Evolutionary conservation across 2,113 vertebrate species (phyloP), one percentile per base, ranked within the genome.

Genomic region (Festucalex cinctus): DNA sequence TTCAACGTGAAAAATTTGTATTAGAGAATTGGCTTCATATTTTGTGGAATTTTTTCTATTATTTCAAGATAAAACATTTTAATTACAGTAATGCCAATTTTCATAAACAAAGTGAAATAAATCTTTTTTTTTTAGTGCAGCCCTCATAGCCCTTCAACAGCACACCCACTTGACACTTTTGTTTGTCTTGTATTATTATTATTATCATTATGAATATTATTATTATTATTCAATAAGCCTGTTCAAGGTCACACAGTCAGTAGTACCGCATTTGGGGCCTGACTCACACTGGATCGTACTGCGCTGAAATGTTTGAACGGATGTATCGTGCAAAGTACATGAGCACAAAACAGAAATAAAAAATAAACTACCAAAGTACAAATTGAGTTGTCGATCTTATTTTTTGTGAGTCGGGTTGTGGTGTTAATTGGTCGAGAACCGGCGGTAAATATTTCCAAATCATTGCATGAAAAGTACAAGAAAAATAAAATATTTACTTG

Each of bases 401-500:
- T 46, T 19, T 4, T 8, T 7, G 8, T 57, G 10, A 6, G 24
- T 26, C 6, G 54, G 24, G 53, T 28, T 13, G 12, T 5, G 13
- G 24, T 56, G 10, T 22, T 56, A 22, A 19, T 28, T 26, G 26
- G 14, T 32, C 26, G 4, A 1, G 1, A 16, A n/a, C n/a, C n/a
- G n/a, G n/a, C 43, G 32, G 26, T 57, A 5, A 26, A 56, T 51
- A 9, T 28, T 5, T 32, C 20, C 3, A 22, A 61, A 61, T 61
- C 6, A 41, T n/a, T 41, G 19, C 26, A 13, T 22, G 58, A 22
- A 9, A 13, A 39, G 4, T 22, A 14, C 58, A 22, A 39, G 20
- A 61, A 61, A 39, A 61, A 61, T 22, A 39, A 61, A n/a, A 61
- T 20, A 39, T 61, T 61, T 61, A 39, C 12, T 61, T 22, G 14